Percentiles rank a stretch among this genome's conserved stretches.
phyloP scores from a whole-genome alignment of 2,888 invertebrate genomes.

The Dendrolimus houi region DNA sequence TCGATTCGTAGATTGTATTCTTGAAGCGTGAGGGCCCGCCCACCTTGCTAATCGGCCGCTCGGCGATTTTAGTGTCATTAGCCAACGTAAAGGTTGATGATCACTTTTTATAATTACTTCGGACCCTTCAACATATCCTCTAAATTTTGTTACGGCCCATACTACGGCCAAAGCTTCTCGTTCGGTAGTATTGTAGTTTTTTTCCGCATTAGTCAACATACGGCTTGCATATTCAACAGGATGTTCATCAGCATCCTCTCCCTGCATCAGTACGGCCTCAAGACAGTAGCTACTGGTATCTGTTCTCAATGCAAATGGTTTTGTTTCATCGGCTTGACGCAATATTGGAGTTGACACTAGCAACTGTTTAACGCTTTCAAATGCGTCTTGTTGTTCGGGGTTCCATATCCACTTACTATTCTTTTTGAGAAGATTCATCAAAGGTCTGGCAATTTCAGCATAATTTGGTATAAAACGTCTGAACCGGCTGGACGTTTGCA shows the following conservation, averaged over 20 bases:
- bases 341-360: not conserved
- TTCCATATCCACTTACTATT: not conserved
- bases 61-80: slow-evolving; percentile 6
- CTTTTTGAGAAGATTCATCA: slow-evolving; percentile 11
- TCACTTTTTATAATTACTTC: slow-evolving; percentile 12
- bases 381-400: slow-evolving; percentile 1
- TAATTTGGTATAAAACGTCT: slow-evolving; percentile 11
- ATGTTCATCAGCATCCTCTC: slow-evolving; percentile 11
- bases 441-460: slow-evolving; percentile 10
- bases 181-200: slow-evolving; percentile 9
- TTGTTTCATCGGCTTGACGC: too few relatives aligned
- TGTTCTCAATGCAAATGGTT: not conserved
- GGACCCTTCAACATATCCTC: slow-evolving; percentile 1
- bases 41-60: slow-evolving; percentile 11
- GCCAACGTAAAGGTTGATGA: slow-evolving; percentile 12
- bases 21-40: slow-evolving; percentile 11
- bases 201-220: slow-evolving; percentile 6
- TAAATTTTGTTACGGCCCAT: slow-evolving; percentile 1
- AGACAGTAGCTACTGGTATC: not conserved
- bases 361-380: not conserved
- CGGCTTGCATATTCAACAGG: slow-evolving; percentile 16
- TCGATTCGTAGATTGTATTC: slow-evolving; percentile 11
- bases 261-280: slow-evolving; percentile 7
- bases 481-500: slow-evolving; percentile 22
- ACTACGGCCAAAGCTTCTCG: slow-evolving; percentile 5